Base-by-base conservation (phyloP, 2,113 vertebrate species). In the Murina feae region DNA sequence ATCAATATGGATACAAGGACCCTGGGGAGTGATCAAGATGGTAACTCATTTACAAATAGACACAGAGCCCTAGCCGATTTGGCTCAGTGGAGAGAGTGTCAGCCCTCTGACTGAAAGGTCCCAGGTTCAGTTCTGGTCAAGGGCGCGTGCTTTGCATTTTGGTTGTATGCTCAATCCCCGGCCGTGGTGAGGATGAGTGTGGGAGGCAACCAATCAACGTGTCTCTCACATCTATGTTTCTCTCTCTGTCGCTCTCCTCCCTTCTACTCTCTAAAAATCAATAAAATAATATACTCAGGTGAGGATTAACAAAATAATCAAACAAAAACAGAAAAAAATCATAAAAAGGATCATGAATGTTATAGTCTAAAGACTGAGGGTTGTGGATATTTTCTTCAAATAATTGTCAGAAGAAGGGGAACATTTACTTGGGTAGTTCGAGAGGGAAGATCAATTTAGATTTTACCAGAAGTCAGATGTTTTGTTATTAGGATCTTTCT, bases 371-470 rank as follows among this genome's bases (percentile, higher is more conserved):
- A 94, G 21, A 82, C 4, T 44, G 44, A 39, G 53, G 53, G 14
- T 82, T 86, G 72, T 97, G 35, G 7, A 30, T 76, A 80, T 79
- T 84, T 91, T 91, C 30, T 83, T 88, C 25, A 92, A 95, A 86
- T 92, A 92, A 90, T 81, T 88, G 32, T 87, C 78, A 92, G 49
- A 82, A 93, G 82, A 90, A 8, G 18, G 6, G 2, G 82, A 82
- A 63, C 28, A 49, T 95, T 96, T 88, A 83, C 30, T 76, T 69
- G 63, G 47, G 17, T 92, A 66, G 49, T 13, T 96, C 14, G 32
- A 95, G 20, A 95, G 23, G 47, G 10, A 58, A 94, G 44, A 92
- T 85, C 35, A 84, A 44, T 51, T 74, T 30, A 92, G 28, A 68
- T 92, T 49, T 93, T 78, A n/a, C 4, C 85, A 69, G 35, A 87